A percentile compares a stretch with the other conserved stretches of the same genome.
These are phyloP conservation scores for Rostratula benghalensis DNA, from an alignment of 2,113 vertebrate genomes.

Conservation along the genomic window DNA sequence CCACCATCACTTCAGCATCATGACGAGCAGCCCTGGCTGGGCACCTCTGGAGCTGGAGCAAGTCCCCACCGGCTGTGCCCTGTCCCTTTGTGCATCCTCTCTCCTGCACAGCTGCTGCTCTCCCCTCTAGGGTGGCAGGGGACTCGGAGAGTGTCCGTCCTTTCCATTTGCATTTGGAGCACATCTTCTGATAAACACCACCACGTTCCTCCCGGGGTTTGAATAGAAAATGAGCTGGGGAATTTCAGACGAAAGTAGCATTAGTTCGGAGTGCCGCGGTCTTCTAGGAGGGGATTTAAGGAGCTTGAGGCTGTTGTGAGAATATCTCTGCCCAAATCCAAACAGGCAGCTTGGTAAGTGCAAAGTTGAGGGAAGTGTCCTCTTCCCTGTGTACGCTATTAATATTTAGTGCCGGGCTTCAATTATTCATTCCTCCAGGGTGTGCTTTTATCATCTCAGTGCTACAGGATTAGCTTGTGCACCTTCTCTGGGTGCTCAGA, in stretches of 20 bases:
- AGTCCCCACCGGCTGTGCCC: rapidly evolving
- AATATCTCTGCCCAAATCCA: conserved; percentile 15
- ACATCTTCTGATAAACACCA: background rate
- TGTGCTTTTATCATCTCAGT: conserved; percentile 51
- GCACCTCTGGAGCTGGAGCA: background rate
- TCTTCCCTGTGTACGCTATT: conserved; percentile 48
- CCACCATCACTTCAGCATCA: background rate
- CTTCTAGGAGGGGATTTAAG: background rate
- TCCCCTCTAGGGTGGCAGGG: background rate
- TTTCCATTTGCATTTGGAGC: background rate
- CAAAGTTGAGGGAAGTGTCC: conserved; percentile 35
- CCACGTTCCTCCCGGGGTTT: background rate
- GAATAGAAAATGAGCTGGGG: conserved; percentile 3
- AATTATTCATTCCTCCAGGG: conserved; percentile 67
- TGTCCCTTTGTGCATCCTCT: background rate
- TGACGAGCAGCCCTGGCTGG: background rate
- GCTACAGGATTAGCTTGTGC: conserved; percentile 5
- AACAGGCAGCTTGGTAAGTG: conserved; percentile 6
- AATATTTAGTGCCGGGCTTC: conserved; percentile 63
- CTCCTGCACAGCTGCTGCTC: background rate
- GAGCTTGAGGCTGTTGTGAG: background rate
- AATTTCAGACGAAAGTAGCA: background rate
- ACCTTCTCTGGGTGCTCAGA: background rate
- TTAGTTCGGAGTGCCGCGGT: background rate
- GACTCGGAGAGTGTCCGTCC: background rate